Base-by-base conservation (phyloP, 2,888 invertebrate species). In the Drepanosiphum platanoidis region DNA sequence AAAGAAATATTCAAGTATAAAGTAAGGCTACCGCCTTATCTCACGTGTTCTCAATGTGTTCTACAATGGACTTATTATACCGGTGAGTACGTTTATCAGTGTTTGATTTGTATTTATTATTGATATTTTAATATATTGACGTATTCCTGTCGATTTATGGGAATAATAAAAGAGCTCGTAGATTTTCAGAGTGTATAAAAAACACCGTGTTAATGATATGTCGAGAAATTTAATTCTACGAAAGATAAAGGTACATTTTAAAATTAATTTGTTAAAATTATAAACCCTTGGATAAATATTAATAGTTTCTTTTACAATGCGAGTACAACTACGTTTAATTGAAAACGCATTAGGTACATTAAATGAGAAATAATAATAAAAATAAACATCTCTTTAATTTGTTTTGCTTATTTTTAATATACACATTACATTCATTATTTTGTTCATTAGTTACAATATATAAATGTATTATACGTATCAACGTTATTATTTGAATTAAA, bases 31-130 rank as follows among this genome's bases (percentile, higher is more conserved):
- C 97, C 97, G 0, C 91, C 95, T 0, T 95, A 94, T 88, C 90
- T 97, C 3, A 95, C 95, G 0, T 97, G 97, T 88, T 93, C 94
- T 0, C 96, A 96, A 88, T 97, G 97, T 89, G 95, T 97, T 7
- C 89, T 97, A n/a, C 96, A 97, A 89, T 97, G 97, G 97, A 96
- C 94, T 86, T 97, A 97, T 89, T 95, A 94, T 88, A 96, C 97
- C 86, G 95, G 95, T 92, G 88, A 87, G 86, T 74, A 18, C 0
- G 4, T 32, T 64, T 32, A 42, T 30, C 9, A 30, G 27, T 27
- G 11, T 11, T 13, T 30, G 13, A 61, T 13, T 22, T 18, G 22
- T n/a, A 15, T 58, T n/a, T n/a, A 22, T 58, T n/a, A n/a, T n/a
- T n/a, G n/a, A n/a, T n/a, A n/a, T n/a, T n/a, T n/a, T n/a, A n/a